Conservation (phyloP, 2,797 vertebrate species). For the Galaxias olidus region DNA sequence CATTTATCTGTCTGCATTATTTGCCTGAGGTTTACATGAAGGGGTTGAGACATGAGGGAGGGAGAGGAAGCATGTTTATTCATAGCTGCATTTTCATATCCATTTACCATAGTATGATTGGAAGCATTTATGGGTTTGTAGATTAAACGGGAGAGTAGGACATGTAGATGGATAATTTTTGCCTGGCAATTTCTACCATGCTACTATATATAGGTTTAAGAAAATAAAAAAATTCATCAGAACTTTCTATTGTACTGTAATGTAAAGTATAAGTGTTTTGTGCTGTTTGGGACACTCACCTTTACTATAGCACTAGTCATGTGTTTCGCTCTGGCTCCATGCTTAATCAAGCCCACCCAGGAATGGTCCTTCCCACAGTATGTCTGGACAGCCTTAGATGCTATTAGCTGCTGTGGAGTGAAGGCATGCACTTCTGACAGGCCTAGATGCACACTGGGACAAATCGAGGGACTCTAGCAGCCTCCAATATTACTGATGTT, state of each 20-base stretch:
- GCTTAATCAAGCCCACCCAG: neutral
- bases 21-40: conserved; percentile 54
- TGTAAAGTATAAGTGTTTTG: neutral
- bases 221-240: too few relatives aligned
- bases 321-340: conserved; percentile 2
- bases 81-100: conserved; percentile 28
- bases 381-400: conserved; percentile 1
- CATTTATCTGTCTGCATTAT: conserved; percentile 55
- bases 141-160: too few relatives aligned
- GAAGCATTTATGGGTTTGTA: too few relatives aligned
- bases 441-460: conserved; percentile 1
- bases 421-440: neutral
- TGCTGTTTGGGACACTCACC: neutral
- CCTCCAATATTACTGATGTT: neutral
- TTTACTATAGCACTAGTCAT: neutral
- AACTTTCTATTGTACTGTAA: too few relatives aligned
- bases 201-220: too few relatives aligned
- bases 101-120: conserved; percentile 10
- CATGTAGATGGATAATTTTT: too few relatives aligned
- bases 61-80: conserved; percentile 19
- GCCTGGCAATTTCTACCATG: too few relatives aligned
- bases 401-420: neutral
- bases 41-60: conserved; percentile 26
- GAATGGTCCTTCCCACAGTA: neutral
- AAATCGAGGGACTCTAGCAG: neutral